phyloP scores from a whole-genome alignment of 1,140 invertebrate genomes.

The Bombus haemorrhoidalis region DNA sequence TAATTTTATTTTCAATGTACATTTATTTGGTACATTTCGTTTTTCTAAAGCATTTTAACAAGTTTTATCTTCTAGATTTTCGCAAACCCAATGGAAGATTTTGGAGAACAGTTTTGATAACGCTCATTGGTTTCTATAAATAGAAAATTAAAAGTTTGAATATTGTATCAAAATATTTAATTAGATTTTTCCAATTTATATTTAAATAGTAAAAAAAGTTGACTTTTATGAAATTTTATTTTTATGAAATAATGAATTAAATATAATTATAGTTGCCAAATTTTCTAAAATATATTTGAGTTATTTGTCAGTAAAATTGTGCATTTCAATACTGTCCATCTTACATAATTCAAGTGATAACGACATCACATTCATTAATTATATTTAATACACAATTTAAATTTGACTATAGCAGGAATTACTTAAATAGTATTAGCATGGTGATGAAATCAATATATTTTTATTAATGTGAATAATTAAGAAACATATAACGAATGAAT shows the following conservation, averaged over 20 bases:
- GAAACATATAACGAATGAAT: neutral
- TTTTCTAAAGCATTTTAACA: neutral
- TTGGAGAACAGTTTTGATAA: neutral
- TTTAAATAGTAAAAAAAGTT: too few relatives aligned
- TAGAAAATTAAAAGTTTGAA: neutral
- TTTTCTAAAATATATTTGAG: neutral
- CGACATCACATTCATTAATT: neutral
- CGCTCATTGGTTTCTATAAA: neutral
- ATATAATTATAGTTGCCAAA: neutral
- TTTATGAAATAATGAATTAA: neutral
- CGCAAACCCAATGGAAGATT: neutral
- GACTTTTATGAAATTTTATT: neutral
- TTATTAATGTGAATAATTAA: neutral
- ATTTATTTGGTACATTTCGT: neutral
- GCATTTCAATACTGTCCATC: neutral
- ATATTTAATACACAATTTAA: neutral
- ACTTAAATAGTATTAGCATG: neutral
- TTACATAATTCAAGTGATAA: slow-evolving; percentile 24
- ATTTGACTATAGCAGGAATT: too few relatives aligned
- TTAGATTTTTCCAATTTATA: neutral
- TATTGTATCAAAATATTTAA: neutral
- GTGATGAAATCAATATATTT: neutral
- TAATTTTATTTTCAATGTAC: neutral
- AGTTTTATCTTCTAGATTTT: neutral
- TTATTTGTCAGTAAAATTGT: neutral